A percentile compares a stretch with the other conserved stretches of the same genome.
Conservation (phyloP, 2,113 vertebrate genomes). For the Meles meles region DNA sequence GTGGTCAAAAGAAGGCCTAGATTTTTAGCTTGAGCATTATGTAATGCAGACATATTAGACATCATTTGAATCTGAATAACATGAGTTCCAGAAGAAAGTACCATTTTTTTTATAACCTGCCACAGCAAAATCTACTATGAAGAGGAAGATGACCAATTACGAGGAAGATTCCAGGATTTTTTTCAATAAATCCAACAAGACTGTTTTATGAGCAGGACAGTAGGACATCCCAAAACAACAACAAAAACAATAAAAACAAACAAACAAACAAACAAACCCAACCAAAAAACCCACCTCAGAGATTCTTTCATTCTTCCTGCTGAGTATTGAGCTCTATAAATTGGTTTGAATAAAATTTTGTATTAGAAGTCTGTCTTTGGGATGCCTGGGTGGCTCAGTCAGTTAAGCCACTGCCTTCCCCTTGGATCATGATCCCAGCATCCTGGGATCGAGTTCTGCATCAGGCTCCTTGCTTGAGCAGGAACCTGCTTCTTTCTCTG, state of each 20-base stretch:
- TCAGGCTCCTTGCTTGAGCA: too few species aligned
- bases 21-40: neutral
- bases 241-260: neutral
- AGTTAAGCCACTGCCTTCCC: too few species aligned
- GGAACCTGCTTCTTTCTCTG: too few species aligned
- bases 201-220: neutral
- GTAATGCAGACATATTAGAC: neutral
- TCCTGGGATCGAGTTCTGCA: too few species aligned
- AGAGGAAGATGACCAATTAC: neutral
- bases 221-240: neutral
- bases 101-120: neutral
- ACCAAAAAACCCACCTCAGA: neutral
- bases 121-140: neutral
- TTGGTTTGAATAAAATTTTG: neutral
- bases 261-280: neutral
- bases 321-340: conserved; percentile 27
- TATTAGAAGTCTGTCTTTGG: neutral
- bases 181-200: neutral
- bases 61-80: neutral
- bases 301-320: conserved; percentile 26
- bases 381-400: too few species aligned
- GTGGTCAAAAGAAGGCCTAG: neutral
- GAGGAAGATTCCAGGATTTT: neutral
- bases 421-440: too few species aligned
- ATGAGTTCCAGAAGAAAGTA: neutral